A percentile compares a stretch with the other conserved stretches of the same genome.
Evolutionary conservation across 2,797 vertebrate species (phyloP).

Genomic region (Hydrolagus colliei): DNA sequence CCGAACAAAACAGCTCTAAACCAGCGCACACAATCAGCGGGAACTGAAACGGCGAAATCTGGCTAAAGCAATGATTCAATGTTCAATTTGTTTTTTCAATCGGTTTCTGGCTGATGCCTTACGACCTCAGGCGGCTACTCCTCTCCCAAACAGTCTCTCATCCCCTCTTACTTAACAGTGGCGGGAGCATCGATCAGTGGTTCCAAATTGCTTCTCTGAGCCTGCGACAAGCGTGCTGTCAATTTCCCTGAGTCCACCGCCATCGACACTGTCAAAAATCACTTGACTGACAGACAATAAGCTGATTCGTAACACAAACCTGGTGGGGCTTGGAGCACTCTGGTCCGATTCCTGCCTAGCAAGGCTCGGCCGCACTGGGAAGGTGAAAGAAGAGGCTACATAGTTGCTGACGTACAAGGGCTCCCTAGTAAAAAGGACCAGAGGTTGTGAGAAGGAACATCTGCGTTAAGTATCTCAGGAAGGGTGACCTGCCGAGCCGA

Average conservation of each 20-base stretch:
- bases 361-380: conserved; percentile 45
- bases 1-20: no score
- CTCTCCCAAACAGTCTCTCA: no score
- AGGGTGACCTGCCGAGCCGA: background rate
- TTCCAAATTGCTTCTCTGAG: background rate
- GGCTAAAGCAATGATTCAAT: no score
- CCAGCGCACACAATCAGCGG: no score
- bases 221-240: background rate
- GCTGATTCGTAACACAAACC: conserved; percentile 44
- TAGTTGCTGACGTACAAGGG: conserved; percentile 50
- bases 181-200: background rate
- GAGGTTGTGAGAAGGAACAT: conserved; percentile 37
- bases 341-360: conserved; percentile 48
- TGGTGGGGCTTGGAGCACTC: conserved; percentile 40
- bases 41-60: no score
- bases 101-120: background rate
- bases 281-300: background rate
- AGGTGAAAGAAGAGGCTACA: conserved; percentile 47
- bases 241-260: background rate
- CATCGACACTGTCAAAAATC: no score
- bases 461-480: background rate
- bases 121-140: background rate
- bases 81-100: background rate
- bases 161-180: background rate
- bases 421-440: conserved; percentile 44